Evolutionary conservation across 2,888 invertebrate species (phyloP), one percentile per base, ranked within the genome.

Genomic region (Hemithea aestivaria): DNA sequence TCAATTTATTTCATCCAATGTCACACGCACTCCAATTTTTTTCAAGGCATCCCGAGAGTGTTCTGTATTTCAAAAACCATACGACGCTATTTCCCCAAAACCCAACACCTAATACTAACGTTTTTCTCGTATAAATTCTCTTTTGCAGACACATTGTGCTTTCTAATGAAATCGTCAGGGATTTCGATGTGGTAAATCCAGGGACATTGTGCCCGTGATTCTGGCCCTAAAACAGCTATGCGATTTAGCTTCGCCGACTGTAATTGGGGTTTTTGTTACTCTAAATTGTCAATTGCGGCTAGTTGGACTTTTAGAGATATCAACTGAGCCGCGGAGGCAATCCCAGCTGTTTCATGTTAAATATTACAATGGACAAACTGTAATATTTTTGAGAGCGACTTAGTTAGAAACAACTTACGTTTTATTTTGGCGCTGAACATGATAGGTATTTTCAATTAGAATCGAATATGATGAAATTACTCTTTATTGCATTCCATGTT

Each of bases 261-360:
- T 46, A 44, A 46, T 46, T 44, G 35, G 32, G 37, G 42, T 29
- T 48, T 40, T 48, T 41, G 40, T 39, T 42, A 41, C 40, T 38
- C 35, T 48, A 42, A 48, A 51, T 46, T 48, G 46, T 24, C 46
- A 45, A 51, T 46, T 40, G 44, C 25, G 46, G 39, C 31, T 25
- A 34, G 37, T 44, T 31, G 27, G 27, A 27, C 29, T 23, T 21
- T 30, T 7, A 10, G 20, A 27, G 27, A 31, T 32, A 23, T 10
- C 11, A 21, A 16, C 16, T 16, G 16, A 4, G 16, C 16, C 5
- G 16, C 5, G 16, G 16, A 16, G 16, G 3, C 16, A 16, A 16
- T 16, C 5, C 16, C 3, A 16, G 16, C 16, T 16, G 16, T 16
- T 16, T 16, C 16, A 16, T 4, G 16, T 16, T 16, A 16, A 16